Evolutionary conservation across 2,888 invertebrate species (phyloP).

Genomic region (Macrostomum cliftonense): DNA sequence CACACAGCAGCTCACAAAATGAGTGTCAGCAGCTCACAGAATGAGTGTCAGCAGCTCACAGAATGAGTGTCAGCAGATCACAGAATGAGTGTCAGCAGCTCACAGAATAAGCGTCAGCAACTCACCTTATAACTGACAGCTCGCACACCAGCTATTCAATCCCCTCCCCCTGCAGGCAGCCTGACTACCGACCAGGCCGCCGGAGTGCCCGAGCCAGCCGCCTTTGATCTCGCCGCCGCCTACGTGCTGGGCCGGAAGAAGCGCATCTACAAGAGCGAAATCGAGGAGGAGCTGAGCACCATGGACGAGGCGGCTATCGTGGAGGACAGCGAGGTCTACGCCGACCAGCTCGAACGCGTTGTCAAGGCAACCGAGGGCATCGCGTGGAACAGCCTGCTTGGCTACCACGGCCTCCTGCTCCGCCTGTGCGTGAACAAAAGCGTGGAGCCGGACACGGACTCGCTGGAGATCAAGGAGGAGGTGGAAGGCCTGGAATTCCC

Average conservation of each 20-base stretch:
- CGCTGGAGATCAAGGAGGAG: conserved; percentile 3
- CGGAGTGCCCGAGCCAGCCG: conserved; percentile 26
- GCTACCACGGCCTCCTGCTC: conserved; percentile 30
- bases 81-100: too few species aligned
- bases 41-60: too few species aligned
- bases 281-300: conserved; percentile 32
- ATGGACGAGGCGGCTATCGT: conserved; percentile 28
- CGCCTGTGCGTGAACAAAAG: conserved; percentile 19
- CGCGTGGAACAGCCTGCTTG: conserved; percentile 30
- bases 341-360: conserved; percentile 24
- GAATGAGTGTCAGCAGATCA: too few species aligned
- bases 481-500: conserved; percentile 14
- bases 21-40: too few species aligned
- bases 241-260: conserved; percentile 34
- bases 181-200: conserved; percentile 15
- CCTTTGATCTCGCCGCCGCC: conserved; percentile 26
- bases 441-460: conserved; percentile 9
- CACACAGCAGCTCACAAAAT: too few species aligned
- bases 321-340: conserved; percentile 26
- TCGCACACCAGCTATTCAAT: too few species aligned
- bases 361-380: conserved; percentile 21
- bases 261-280: conserved; percentile 30
- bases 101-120: too few species aligned
- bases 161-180: too few species aligned
- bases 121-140: too few species aligned